These are phyloP conservation scores for Columba janthina DNA, from an alignment of 2,113 vertebrate species.

Conservation along the genomic window DNA sequence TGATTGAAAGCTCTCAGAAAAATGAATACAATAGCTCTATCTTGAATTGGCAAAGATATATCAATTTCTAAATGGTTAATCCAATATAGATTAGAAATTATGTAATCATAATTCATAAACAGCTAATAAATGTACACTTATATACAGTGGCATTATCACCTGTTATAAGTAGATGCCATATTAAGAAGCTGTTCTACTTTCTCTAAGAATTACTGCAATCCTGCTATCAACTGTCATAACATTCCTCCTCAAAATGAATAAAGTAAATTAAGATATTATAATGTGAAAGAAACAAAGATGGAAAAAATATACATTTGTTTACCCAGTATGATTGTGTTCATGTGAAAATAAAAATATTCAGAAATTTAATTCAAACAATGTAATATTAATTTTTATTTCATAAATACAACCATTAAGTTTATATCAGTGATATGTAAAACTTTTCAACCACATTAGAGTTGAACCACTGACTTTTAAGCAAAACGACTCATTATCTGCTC, in stretches of 20 bases:
- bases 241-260: not conserved
- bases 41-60: not conserved
- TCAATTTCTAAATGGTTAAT: not conserved
- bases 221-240: not conserved
- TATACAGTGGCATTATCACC: not conserved
- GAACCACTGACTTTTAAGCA: not conserved
- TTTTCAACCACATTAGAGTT: not conserved
- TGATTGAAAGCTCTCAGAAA: not conserved
- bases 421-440: not conserved
- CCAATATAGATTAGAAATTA: not conserved
- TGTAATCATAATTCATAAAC: not conserved
- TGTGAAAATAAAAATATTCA: not conserved
- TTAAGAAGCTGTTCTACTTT: not conserved
- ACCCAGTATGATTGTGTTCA: not conserved
- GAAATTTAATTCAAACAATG: not conserved
- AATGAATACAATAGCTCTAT: not conserved
- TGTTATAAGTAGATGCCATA: not conserved
- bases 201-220: not conserved
- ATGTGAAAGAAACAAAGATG: not conserved
- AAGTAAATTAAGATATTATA: not conserved
- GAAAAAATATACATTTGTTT: not conserved
- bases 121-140: not conserved
- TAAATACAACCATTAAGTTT: not conserved
- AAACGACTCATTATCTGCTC: not conserved
- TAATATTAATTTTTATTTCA: not conserved